phyloP scores from a whole-genome alignment of 2,888 invertebrate genomes.

The Dichetophora obliterata region DNA sequence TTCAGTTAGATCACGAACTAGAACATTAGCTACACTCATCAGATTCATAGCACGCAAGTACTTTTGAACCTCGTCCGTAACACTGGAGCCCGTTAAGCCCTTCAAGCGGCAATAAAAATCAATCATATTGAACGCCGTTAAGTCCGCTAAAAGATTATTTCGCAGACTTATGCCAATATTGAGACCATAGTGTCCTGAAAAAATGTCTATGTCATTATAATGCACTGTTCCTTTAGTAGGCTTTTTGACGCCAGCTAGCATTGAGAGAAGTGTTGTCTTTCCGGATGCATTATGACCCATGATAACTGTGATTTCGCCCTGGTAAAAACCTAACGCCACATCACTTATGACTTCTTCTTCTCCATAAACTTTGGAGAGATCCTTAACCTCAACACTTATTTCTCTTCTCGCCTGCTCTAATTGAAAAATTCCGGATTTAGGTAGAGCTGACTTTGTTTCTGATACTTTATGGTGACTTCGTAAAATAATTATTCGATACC shows the following conservation, averaged over 20 bases:
- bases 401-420: constrained; percentile 69
- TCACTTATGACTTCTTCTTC: constrained; percentile 76
- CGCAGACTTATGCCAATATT: constrained; percentile 85
- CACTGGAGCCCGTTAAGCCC: constrained; percentile 71
- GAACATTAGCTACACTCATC: constrained; percentile 73
- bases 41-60: constrained; percentile 76
- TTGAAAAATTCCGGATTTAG: constrained; percentile 65
- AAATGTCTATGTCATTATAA: constrained; percentile 77
- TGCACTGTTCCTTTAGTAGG: constrained; percentile 76
- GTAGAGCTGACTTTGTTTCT: background rate
- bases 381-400: constrained; percentile 67
- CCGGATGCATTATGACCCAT: constrained; percentile 82
- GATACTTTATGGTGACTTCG: background rate
- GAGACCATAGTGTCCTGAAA: constrained; percentile 73
- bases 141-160: constrained; percentile 74
- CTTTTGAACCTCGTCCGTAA: constrained; percentile 72
- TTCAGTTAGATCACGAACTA: constrained; percentile 74
- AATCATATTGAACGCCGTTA: constrained; percentile 85
- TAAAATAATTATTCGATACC: background rate
- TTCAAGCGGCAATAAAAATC: constrained; percentile 83
- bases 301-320: constrained; percentile 75
- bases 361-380: constrained; percentile 79
- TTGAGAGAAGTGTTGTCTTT: constrained; percentile 91
- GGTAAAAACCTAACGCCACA: constrained; percentile 82
- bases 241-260: constrained; percentile 82